Conservation (phyloP, 2,888 invertebrate species). For the Ligdia adustata region DNA sequence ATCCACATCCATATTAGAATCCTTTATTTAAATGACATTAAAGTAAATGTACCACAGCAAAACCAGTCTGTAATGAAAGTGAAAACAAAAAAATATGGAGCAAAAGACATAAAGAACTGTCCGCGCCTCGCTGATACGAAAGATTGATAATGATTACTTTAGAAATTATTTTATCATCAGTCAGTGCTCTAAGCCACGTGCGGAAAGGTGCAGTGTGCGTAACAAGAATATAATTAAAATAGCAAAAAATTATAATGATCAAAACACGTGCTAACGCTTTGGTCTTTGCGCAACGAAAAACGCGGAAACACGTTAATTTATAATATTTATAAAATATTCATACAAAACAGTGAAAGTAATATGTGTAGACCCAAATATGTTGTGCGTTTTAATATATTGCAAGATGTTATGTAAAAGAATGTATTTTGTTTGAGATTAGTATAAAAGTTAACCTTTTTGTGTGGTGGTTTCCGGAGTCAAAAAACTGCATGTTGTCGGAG, state of each 20-base stretch:
- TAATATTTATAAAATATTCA: conserved; percentile 20
- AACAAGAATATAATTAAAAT: conserved; percentile 4
- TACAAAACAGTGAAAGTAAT: conserved; percentile 39
- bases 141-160: conserved; percentile 36
- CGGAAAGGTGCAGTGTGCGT: conserved; percentile 28
- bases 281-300: conserved; percentile 32
- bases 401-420: conserved; percentile 26
- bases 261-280: conserved; percentile 25
- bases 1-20: too few relatives aligned
- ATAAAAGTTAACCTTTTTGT: conserved; percentile 15
- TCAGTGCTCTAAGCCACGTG: conserved; percentile 24
- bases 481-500: too few relatives aligned
- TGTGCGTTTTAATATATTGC: conserved; percentile 8
- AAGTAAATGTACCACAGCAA: neutral
- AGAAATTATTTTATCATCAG: conserved; percentile 32
- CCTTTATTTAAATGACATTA: too few relatives aligned
- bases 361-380: conserved; percentile 32
- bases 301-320: conserved; percentile 17
- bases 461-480: too few relatives aligned
- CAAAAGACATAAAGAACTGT: conserved; percentile 2
- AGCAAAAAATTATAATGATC: conserved; percentile 1
- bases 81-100: conserved; percentile 3
- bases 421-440: conserved; percentile 10
- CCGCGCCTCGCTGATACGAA: conserved; percentile 29
- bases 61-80: neutral